phyloP scores from a whole-genome alignment of 1,140 invertebrate species.

The Heliconius hewitsoni region DNA sequence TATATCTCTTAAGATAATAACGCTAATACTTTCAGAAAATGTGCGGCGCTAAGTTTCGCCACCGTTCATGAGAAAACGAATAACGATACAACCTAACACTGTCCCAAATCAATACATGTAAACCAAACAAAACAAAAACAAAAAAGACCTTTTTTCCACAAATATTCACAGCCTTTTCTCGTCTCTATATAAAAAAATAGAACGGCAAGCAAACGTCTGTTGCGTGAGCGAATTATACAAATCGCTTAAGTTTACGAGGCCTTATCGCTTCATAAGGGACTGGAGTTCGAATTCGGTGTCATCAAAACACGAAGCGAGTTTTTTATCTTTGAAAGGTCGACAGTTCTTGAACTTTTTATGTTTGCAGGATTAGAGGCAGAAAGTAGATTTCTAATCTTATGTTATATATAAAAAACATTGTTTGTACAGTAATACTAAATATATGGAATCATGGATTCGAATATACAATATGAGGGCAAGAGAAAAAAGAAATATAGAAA shows the following conservation, averaged over 20 bases:
- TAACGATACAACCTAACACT: too few relatives aligned
- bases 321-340: conserved; percentile 12
- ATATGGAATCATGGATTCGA: too few relatives aligned
- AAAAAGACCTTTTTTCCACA: not conserved
- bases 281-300: not conserved
- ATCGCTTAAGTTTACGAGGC: conserved; percentile 26
- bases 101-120: too few relatives aligned
- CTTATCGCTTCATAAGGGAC: conserved; percentile 27
- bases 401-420: not conserved
- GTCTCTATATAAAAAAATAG: not conserved
- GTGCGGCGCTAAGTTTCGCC: not conserved
- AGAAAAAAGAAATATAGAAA: too few relatives aligned
- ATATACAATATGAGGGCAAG: too few relatives aligned
- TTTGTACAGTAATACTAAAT: not conserved
- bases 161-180: not conserved
- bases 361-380: not conserved
- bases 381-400: not conserved
- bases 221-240: conserved; percentile 31
- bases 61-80: not conserved
- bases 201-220: not conserved
- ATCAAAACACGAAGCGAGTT: not conserved
- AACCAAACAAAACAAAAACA: not conserved
- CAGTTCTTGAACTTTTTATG: conserved; percentile 3
- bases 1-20: not conserved
- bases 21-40: not conserved